Evolutionary conservation across 2,113 vertebrate genomes (phyloP).

Genomic region (Triplophysa siluroides): DNA sequence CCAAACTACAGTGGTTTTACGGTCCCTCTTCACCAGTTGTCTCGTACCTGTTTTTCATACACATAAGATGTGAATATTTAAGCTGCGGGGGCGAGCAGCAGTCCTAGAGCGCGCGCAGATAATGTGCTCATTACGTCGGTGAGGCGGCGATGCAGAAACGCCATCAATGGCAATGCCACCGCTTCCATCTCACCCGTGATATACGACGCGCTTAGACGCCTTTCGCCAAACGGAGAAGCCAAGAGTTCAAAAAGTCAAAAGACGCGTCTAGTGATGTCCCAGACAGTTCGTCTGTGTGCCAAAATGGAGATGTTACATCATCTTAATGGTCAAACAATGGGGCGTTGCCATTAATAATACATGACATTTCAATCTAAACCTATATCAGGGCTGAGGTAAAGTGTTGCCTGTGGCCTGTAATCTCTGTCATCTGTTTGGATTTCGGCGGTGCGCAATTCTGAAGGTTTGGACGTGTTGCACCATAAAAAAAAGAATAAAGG

Average conservation of each 20-base stretch:
- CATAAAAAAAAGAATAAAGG: background rate
- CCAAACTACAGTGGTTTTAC: background rate
- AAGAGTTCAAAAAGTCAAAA: slow-evolving; percentile 70
- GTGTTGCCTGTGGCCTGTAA: background rate
- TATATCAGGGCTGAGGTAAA: slow-evolving; percentile 59
- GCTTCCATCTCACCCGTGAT: slow-evolving; percentile 46
- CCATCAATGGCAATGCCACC: slow-evolving; percentile 43
- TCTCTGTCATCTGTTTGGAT: background rate
- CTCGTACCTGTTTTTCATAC: slow-evolving; percentile 26
- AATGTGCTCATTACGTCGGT: slow-evolving; percentile 52
- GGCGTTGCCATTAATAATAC: slow-evolving; percentile 74
- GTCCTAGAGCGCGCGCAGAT: slow-evolving; percentile 32
- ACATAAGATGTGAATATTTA: slow-evolving; percentile 35
- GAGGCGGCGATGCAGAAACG: slow-evolving; percentile 46
- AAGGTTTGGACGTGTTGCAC: background rate
- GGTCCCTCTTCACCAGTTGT: background rate
- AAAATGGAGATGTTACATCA: slow-evolving; percentile 68
- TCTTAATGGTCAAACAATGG: slow-evolving; percentile 67
- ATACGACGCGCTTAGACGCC: slow-evolving; percentile 50
- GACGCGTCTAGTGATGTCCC: slow-evolving; percentile 57
- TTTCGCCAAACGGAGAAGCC: slow-evolving; percentile 51
- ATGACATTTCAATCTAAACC: slow-evolving; percentile 67
- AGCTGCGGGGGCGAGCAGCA: slow-evolving; percentile 32
- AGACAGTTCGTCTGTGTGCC: slow-evolving; percentile 18
- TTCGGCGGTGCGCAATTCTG: background rate